Base-by-base conservation (phyloP, 23 tunicate species). In the Styela plicata region DNA sequence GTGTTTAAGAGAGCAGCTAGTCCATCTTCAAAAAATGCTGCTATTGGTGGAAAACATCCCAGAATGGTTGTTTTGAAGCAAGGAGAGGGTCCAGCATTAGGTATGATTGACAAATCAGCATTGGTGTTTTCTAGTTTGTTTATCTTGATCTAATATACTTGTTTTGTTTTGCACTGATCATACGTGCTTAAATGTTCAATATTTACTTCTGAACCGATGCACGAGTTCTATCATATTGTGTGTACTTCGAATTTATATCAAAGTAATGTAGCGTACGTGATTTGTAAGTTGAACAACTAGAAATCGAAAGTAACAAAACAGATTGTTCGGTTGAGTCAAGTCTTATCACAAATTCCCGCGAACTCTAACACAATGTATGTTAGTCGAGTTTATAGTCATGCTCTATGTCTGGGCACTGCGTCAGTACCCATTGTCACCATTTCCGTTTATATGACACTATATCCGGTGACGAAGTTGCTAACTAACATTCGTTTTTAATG, bases 11-110 rank as follows among this genome's bases (percentile, higher is more conserved):
- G 97, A 69, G 75, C 97, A 21, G 82, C 69, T 31, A 91, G 97
- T 82, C 97, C 97, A 2, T n/a, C 33, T 3, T 82, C 57, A 2
- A 80, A 74, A 53, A 87, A 86, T 1, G 81, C 63, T 2, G 20
- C 33, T 33, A 24, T 36, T 29, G 63, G 64, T 0, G 34, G 36
- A 17, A 93, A 93, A 71, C 80, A 77, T 27, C 98, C 90, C 1
- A 73, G 89, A 23, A 93, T 93, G 98, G 29, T 93, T 71, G 87
- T 88, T 34, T 78, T 93, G 33, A 88, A 93, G 63, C 89, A 85
- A 74, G 98, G 98, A n/a, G 94, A 93, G 33, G 98, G 98, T 30
- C 98, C 98, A 34, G 67, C 62, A 25, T 64, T 93, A 75, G 90
- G 98, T 93, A 64, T 23, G 87, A 21, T 57, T 28, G 13, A 10